Conservation (phyloP, 2,797 vertebrate genomes). For the Trichosurus vulpecula region DNA sequence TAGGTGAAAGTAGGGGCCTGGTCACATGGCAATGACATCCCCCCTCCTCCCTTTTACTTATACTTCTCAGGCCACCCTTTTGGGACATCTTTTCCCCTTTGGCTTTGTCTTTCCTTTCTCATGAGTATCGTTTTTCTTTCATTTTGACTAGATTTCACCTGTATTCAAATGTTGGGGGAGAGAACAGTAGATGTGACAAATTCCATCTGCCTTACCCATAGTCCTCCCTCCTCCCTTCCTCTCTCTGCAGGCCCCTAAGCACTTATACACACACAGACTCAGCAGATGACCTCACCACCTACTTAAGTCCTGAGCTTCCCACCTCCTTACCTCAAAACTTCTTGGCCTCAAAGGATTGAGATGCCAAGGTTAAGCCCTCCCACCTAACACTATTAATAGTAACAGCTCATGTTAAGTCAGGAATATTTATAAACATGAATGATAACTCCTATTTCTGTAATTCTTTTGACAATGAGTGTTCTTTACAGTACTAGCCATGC, state of each 20-base stretch:
- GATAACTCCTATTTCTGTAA: neutral
- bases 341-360: neutral
- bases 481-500: neutral
- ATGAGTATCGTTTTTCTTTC: neutral
- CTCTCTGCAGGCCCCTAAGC: neutral
- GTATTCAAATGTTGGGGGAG: neutral
- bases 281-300: neutral
- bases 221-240: neutral
- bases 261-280: neutral
- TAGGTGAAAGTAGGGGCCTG: neutral
- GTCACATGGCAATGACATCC: neutral
- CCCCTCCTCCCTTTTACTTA: neutral
- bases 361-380: neutral
- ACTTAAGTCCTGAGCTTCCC: neutral
- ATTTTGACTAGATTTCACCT: neutral
- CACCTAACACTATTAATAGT: neutral
- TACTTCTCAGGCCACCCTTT: neutral
- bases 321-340: neutral
- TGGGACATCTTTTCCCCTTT: neutral
- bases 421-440: neutral
- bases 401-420: neutral
- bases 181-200: neutral
- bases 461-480: neutral
- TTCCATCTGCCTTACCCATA: neutral
- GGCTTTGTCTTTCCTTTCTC: neutral